A percentile compares a stretch with the other conserved stretches of the same genome.
phyloP scores from a whole-genome alignment of 2,113 vertebrate genomes.

The Dinomys branickii region DNA sequence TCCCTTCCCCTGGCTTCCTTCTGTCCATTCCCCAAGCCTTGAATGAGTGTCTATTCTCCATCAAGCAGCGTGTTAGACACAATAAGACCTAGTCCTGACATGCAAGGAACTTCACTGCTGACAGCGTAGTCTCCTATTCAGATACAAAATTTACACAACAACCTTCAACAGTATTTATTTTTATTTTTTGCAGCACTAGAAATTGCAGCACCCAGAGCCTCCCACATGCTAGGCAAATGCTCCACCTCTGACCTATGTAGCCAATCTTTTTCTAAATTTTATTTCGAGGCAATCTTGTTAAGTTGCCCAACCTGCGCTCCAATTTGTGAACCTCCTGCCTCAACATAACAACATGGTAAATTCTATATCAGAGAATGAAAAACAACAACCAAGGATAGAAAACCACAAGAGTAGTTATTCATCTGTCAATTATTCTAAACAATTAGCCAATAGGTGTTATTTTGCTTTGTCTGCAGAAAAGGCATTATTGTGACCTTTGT shows the following conservation, averaged over 20 bases:
- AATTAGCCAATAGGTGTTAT: background rate
- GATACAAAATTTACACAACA: background rate
- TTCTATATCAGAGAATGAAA: background rate
- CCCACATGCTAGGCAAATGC: background rate
- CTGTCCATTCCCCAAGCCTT: background rate
- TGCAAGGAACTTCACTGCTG: background rate
- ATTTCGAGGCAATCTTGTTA: background rate
- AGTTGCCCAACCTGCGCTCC: background rate
- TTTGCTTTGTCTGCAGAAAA: background rate
- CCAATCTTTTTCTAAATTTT: background rate
- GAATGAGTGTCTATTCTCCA: accelerated
- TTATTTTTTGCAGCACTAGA: background rate
- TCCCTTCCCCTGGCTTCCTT: too few species aligned
- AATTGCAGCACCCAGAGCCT: background rate
- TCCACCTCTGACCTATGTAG: background rate
- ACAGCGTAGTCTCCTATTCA: background rate
- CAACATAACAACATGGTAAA: background rate
- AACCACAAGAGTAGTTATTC: background rate
- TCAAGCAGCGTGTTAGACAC: too few species aligned
- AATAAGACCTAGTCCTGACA: accelerated
- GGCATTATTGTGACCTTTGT: background rate
- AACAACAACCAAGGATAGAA: background rate
- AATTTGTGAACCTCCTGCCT: background rate
- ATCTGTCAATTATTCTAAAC: background rate
- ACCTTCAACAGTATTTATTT: background rate